Evolutionary conservation across 2,113 vertebrate genomes (phyloP), one percentile per base, ranked within the genome.

Genomic region (Oxyruncus cristatus): DNA sequence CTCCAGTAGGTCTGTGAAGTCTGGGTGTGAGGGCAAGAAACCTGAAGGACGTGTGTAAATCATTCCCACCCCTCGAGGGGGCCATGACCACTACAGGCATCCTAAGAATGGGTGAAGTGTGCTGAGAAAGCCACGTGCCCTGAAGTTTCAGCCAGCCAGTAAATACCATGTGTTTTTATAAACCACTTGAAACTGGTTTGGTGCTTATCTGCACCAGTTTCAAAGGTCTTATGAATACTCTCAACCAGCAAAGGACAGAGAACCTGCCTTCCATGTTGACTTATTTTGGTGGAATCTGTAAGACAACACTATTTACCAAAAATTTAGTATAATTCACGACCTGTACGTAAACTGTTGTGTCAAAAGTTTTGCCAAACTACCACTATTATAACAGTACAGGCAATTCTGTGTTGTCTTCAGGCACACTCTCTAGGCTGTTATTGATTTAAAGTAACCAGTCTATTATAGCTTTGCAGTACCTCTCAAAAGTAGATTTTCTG

Each of bases 401-500:
- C 16, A 56, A 24, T 56, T 77, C 67, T 50, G 5, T 35, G 21
- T 18, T 66, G n/a, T 53, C 80, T 79, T 42, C 41, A 65, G 59
- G 55, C 15, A 41, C 13, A 23, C 5, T 23, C 52, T 78, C 18
- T 28, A 53, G 49, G 68, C 66, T 65, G 28, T 41, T 92, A 76
- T 65, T 93, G 85, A 78, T 85, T 89, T 65, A 85, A 72, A 77
- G 17, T 24, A 55, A 24, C 5, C 33, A 47, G 28, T 80, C 55
- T 55, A 59, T 91, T 75, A 50, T 12, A 78, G 78, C 9, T 35
- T 76, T 59, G 18, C 13, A 50, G 6, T 41, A 35, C 26, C 23
- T 85, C 80, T 88, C 41, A 79, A 46, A 88, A 84, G 86, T 46
- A 88, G 83, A 59, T 97, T 77, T 94, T 70, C 65, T 78, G 56